Conservation (phyloP, 2,113 vertebrate species). For the Rousettus leschenaultii region DNA sequence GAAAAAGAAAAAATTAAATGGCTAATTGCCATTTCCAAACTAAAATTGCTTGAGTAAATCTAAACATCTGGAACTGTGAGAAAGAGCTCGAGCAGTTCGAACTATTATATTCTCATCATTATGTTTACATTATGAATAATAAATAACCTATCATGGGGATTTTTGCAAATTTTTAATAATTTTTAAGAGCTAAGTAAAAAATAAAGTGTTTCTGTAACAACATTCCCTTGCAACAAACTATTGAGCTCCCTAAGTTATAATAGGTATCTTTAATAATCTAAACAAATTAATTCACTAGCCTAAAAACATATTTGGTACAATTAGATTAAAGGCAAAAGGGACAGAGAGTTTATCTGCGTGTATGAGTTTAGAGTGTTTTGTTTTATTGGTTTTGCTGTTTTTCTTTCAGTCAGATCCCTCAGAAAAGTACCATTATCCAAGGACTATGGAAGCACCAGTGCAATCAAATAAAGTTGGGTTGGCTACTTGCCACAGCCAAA, state of each 20-base stretch:
- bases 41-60: background rate
- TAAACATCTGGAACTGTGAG: conserved; percentile 3
- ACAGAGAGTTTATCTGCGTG: background rate
- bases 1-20: conserved; percentile 10
- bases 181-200: background rate
- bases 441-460: background rate
- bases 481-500: background rate
- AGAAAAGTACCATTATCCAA: background rate
- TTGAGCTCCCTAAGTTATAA: background rate
- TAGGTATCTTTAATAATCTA: background rate
- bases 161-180: background rate
- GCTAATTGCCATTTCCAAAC: background rate
- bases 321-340: background rate
- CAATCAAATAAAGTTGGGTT: background rate
- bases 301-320: background rate
- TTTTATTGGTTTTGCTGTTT: background rate
- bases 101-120: background rate
- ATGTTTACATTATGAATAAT: background rate
- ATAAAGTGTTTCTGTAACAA: background rate
- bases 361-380: background rate
- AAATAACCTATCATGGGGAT: background rate
- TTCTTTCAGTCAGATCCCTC: background rate
- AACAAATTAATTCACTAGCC: background rate
- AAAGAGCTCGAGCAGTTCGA: background rate
- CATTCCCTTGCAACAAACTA: background rate